phyloP scores from a whole-genome alignment of 1,140 invertebrate genomes.

The Magallana angulata region DNA sequence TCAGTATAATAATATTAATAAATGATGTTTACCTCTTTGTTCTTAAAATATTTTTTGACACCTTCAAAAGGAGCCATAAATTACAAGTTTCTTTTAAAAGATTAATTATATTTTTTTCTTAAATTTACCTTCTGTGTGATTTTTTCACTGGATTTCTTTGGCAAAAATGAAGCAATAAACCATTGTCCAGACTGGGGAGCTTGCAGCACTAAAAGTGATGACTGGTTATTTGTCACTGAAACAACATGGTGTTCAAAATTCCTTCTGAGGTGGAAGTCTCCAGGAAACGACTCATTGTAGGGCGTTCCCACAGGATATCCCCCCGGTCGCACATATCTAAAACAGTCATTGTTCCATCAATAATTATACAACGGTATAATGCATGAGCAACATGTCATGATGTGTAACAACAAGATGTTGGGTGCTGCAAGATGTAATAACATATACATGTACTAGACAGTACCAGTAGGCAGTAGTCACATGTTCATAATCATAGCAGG shows the following conservation, averaged over 20 bases:
- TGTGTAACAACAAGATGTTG: too few species aligned
- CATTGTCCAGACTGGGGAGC: conserved; percentile 46
- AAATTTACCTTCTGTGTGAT: conserved; percentile 44
- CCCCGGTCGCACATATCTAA: conserved; percentile 52
- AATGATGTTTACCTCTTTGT: too few species aligned
- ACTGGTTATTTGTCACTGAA: conserved; percentile 47
- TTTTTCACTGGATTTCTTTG: conserved; percentile 43
- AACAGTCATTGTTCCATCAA: background rate
- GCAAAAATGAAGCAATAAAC: conserved; percentile 53
- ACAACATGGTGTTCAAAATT: conserved; percentile 22
- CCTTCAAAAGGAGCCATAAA: too few species aligned
- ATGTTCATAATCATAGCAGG: too few species aligned
- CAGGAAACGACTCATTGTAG: conserved; percentile 57
- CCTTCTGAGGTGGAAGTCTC: conserved; percentile 42
- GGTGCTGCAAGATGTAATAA: too few species aligned
- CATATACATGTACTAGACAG: too few species aligned
- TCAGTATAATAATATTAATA: too few species aligned
- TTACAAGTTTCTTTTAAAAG: too few species aligned
- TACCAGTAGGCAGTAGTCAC: too few species aligned
- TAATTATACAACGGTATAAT: too few species aligned
- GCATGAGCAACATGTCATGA: too few species aligned
- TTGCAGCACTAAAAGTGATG: conserved; percentile 40
- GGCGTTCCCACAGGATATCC: conserved; percentile 51
- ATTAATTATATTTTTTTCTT: background rate
- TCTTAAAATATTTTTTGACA: too few species aligned